Conservation (phyloP, 2,113 vertebrate genomes). For the Syngnathus typhle region DNA sequence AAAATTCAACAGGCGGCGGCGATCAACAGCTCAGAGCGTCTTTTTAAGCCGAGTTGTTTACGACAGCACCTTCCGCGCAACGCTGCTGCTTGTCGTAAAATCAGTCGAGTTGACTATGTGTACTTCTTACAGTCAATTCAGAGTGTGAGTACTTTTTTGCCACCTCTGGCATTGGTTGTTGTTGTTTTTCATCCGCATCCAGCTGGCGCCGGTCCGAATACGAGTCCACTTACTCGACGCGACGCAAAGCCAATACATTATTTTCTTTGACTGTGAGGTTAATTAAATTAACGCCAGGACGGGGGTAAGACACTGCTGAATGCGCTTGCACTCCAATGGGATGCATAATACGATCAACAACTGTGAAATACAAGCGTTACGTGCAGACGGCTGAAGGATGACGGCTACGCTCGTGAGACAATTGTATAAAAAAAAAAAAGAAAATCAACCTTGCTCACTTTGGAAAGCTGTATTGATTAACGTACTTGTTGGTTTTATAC, state of each 20-base stretch:
- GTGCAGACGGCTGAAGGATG: slow-evolving; percentile 15
- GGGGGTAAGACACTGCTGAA: slow-evolving; percentile 41
- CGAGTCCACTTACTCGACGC: neutral
- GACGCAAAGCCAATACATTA: slow-evolving; percentile 31
- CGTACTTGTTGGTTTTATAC: neutral
- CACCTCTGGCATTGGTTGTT: neutral
- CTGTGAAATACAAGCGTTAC: slow-evolving; percentile 40
- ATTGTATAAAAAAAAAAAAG: neutral
- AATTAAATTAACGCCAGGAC: slow-evolving; percentile 54
- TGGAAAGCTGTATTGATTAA: neutral
- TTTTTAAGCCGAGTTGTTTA: neutral
- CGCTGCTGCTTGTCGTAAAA: neutral
- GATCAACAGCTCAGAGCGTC: neutral
- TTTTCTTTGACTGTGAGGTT: slow-evolving; percentile 47
- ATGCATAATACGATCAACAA: slow-evolving; percentile 42
- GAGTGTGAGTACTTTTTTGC: neutral
- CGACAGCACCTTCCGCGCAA: too few species aligned
- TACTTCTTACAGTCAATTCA: neutral
- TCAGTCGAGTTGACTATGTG: neutral
- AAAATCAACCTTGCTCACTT: neutral
- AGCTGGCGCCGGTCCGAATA: slow-evolving; percentile 16
- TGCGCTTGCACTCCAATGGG: slow-evolving; percentile 45
- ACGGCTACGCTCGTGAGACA: neutral
- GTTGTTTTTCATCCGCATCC: slow-evolving; percentile 6
- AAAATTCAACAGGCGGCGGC: neutral